Conservation (phyloP, 2,113 vertebrate genomes). For the Narcine bancroftii region DNA sequence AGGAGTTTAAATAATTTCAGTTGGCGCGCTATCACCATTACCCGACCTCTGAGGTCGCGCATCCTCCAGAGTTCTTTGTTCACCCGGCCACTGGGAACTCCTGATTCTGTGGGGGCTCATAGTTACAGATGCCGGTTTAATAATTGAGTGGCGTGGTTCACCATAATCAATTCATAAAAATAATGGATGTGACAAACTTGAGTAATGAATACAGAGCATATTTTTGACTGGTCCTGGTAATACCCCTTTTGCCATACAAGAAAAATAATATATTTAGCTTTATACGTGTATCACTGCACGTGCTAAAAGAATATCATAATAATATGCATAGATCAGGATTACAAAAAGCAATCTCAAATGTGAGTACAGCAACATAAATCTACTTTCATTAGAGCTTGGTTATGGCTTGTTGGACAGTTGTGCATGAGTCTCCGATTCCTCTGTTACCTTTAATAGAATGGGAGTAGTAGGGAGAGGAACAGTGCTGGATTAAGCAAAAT, state of each 20-base stretch:
- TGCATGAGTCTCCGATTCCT: neutral
- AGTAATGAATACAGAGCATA: constrained; percentile 42
- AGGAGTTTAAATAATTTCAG: too few species aligned
- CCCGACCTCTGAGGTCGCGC: too few species aligned
- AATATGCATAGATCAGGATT: neutral
- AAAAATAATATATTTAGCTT: constrained; percentile 43
- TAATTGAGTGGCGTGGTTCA: too few species aligned
- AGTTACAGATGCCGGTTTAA: too few species aligned
- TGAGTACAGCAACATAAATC: neutral
- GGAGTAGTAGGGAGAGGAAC: neutral
- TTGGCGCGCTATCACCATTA: too few species aligned
- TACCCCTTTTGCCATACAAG: constrained; percentile 47
- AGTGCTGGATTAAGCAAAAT: neutral
- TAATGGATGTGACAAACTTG: constrained; percentile 44
- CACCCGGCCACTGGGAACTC: too few species aligned
- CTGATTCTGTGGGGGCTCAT: too few species aligned
- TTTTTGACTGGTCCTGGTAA: constrained; percentile 46
- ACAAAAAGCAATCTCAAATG: neutral
- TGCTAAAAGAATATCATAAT: neutral
- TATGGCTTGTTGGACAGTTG: neutral
- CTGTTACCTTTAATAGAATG: neutral
- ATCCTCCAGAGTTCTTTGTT: too few species aligned
- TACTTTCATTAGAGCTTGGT: neutral
- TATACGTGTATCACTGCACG: neutral
- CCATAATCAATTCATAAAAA: constrained; percentile 43